Conservation (phyloP, 2,797 vertebrate species). For the Potorous gilbertii region DNA sequence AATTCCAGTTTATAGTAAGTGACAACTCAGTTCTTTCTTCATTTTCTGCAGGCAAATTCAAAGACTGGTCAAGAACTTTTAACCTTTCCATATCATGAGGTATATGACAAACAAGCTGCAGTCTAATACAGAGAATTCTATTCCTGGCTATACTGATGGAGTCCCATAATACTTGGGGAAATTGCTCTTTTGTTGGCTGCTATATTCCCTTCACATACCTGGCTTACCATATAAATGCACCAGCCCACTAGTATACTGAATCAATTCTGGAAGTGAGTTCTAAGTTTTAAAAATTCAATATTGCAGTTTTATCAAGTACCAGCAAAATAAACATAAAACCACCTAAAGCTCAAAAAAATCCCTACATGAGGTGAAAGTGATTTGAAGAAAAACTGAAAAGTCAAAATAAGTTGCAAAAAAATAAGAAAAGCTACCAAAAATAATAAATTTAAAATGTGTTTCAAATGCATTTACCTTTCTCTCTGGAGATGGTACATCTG, state of each 20-base stretch:
- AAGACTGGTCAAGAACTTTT: constrained; percentile 37
- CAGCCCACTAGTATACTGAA: constrained; percentile 11
- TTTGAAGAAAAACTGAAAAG: not conserved
- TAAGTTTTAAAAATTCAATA: constrained; percentile 1
- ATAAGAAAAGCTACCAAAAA: not conserved
- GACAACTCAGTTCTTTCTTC: constrained; percentile 25
- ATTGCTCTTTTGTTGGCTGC: constrained; percentile 27
- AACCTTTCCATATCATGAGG: constrained; percentile 23
- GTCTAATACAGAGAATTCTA: constrained; percentile 43
- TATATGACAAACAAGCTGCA: constrained; percentile 16
- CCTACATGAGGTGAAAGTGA: constrained; percentile 24
- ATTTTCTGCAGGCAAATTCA: constrained; percentile 27
- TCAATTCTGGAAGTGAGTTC: not conserved
- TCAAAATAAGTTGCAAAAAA: not conserved
- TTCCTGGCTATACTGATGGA: constrained; percentile 40
- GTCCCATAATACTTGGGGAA: not conserved
- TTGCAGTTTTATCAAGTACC: not conserved
- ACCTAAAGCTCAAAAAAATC: not conserved
- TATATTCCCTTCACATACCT: not conserved
- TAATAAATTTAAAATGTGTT: not conserved
- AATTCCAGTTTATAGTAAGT: constrained; percentile 32
- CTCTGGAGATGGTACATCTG: constrained; percentile 82
- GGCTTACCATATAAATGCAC: not conserved
- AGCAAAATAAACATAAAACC: constrained; percentile 16
- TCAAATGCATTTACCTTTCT: constrained; percentile 84